Evolutionary conservation across 2,113 vertebrate species (phyloP), one percentile per base, ranked within the genome.

Genomic region (Notechis scutatus): DNA sequence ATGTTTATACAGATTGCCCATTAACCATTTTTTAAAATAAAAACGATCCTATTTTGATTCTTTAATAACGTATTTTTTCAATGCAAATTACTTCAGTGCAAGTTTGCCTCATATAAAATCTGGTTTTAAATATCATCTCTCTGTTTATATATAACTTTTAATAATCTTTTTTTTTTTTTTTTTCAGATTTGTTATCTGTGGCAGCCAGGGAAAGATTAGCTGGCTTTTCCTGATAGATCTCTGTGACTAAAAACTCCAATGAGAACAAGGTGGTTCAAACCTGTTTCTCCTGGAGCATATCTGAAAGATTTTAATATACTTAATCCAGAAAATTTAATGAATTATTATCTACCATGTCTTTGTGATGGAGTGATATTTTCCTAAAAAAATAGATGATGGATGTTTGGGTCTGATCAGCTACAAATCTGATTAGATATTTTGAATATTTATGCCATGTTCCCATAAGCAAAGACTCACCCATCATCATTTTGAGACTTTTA

Each of bases 401-500:
- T 57, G 50, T 52, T 74, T 81, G 42, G 26, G 39, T 39, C n/a
- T 89, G 34, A 57, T 57, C 20, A 87, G 26, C 34, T 89, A 89
- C 11, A 4, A 7, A 5, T 89, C 39, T 34, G 81, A 34, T 21
- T 90, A 26, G 24, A 50, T 8, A 7, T 29, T 47, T 24, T 20
- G 52, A 91, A 94, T 59, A 8, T 1, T 4, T 54, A 5, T 2
- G 26, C 59, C 29, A 29, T 92, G 94, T 93, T 90, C 88, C 57
- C 88, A 92, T 92, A 93, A 95, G 61, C 57, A 5, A 93, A 88
- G 3, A 42, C 85, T 87, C 88, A 94, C 86, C 64, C 7, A 57
- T 6, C 7, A 39, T 47, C 0, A 5, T 21, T 81, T 81, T 42
- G 5, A 39, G 20, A 54, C 89, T 91, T 95, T 95, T 95, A 86